Percentiles rank a stretch among this genome's conserved stretches.
Evolutionary conservation across 2,113 vertebrate species (phyloP).

Genomic region (Mus pahari): DNA sequence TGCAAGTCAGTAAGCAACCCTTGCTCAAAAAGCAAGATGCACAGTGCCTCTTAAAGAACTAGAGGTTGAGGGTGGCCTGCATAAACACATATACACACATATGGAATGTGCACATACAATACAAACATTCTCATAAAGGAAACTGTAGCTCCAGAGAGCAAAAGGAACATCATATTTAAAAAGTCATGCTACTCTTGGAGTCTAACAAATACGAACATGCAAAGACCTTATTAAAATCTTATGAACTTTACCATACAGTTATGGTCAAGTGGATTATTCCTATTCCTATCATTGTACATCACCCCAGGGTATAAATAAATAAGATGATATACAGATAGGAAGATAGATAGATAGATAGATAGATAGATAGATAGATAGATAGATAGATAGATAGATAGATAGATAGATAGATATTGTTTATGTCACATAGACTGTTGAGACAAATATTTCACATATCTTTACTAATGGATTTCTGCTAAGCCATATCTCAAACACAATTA

Average conservation of each 20-base stretch:
- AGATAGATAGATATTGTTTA: not conserved
- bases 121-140: not conserved
- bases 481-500: not conserved
- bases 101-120: not conserved
- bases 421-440: not conserved
- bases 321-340: not conserved
- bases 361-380: not conserved
- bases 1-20: not conserved
- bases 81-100: not conserved
- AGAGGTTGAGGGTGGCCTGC: not conserved
- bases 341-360: not conserved
- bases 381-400: not conserved
- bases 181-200: constrained; percentile 13
- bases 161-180: not conserved
- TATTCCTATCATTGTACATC: constrained; percentile 9
- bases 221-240: not conserved
- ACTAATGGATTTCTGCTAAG: not conserved
- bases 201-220: not conserved
- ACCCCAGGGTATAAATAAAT: not conserved
- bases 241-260: not conserved
- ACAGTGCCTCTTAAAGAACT: not conserved
- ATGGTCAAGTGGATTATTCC: not conserved
- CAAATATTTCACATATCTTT: not conserved
- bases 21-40: not conserved
- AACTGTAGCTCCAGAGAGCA: not conserved